phyloP scores from a whole-genome alignment of 2,888 invertebrate species.

The Agriopis aurantiaria region DNA sequence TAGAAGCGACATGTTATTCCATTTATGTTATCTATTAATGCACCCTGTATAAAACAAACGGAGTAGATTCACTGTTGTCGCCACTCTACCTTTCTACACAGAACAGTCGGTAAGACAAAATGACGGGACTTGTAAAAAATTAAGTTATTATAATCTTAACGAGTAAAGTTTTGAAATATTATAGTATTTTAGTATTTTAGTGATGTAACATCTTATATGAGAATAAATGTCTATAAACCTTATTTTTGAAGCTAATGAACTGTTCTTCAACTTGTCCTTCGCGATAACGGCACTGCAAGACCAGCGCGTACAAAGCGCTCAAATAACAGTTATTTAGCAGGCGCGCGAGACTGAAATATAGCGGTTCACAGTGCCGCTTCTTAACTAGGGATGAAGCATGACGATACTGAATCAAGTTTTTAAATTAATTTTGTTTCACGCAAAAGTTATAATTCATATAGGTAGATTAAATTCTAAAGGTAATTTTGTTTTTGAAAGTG shows the following conservation, averaged over 20 bases:
- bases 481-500: not conserved
- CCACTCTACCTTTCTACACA: too few relatives aligned
- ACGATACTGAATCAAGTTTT: constrained; percentile 3
- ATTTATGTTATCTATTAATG: too few relatives aligned
- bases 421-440: not conserved
- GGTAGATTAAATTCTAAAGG: too few relatives aligned
- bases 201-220: too few relatives aligned
- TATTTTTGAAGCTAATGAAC: constrained; percentile 6
- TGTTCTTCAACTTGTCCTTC: not conserved
- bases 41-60: too few relatives aligned
- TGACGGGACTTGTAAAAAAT: too few relatives aligned
- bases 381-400: constrained; percentile 29
- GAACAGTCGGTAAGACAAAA: too few relatives aligned
- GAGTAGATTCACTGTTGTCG: too few relatives aligned
- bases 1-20: too few relatives aligned
- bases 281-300: constrained; percentile 29
- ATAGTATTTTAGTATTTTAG: too few relatives aligned
- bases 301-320: constrained; percentile 6
- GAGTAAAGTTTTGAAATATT: not conserved
- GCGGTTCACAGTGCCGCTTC: constrained; percentile 18
- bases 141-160: too few relatives aligned
- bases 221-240: too few relatives aligned
- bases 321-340: constrained; percentile 26
- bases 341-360: constrained; percentile 14
- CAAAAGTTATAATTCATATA: not conserved